Evolutionary conservation across 2,113 vertebrate genomes (phyloP).

Genomic region (Oreotrochilus melanogaster): DNA sequence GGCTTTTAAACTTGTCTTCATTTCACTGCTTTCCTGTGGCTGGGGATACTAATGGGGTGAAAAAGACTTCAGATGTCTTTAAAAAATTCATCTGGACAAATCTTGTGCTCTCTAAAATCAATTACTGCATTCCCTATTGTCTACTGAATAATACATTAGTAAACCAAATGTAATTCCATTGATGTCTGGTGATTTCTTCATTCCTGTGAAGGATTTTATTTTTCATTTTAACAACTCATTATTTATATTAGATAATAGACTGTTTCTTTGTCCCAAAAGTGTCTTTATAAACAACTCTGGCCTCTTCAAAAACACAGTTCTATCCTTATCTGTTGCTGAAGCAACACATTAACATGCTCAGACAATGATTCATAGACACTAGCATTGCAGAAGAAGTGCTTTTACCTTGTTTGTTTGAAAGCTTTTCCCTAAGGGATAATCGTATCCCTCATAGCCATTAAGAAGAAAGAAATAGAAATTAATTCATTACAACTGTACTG

Average conservation of each 20-base stretch:
- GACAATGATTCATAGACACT: not conserved
- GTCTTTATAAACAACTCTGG: slow-evolving; percentile 9
- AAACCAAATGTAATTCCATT: slow-evolving; percentile 19
- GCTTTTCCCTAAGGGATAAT: slow-evolving; percentile 33
- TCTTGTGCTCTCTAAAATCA: slow-evolving; percentile 28
- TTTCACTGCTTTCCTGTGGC: not conserved
- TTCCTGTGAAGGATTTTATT: not conserved
- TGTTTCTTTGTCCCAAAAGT: slow-evolving; percentile 1
- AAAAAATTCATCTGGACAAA: slow-evolving; percentile 15
- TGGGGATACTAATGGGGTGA: not conserved
- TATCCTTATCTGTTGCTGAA: slow-evolving; percentile 29
- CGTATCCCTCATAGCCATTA: not conserved
- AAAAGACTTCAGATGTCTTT: not conserved
- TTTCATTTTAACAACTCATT: slow-evolving; percentile 26
- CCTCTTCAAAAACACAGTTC: not conserved
- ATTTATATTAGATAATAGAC: slow-evolving; percentile 33
- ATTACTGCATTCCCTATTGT: not conserved
- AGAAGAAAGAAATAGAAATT: slow-evolving; percentile 11
- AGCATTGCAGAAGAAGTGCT: not conserved
- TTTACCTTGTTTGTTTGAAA: slow-evolving; percentile 30
- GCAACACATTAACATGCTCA: not conserved
- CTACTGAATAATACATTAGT: slow-evolving; percentile 29
- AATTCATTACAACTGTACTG: not conserved
- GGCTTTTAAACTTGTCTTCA: not conserved
- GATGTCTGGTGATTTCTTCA: slow-evolving; percentile 24